These are phyloP conservation scores for Quadroppia sp. DNA, from an alignment of 2,888 invertebrate species.

Conservation along the genomic window DNA sequence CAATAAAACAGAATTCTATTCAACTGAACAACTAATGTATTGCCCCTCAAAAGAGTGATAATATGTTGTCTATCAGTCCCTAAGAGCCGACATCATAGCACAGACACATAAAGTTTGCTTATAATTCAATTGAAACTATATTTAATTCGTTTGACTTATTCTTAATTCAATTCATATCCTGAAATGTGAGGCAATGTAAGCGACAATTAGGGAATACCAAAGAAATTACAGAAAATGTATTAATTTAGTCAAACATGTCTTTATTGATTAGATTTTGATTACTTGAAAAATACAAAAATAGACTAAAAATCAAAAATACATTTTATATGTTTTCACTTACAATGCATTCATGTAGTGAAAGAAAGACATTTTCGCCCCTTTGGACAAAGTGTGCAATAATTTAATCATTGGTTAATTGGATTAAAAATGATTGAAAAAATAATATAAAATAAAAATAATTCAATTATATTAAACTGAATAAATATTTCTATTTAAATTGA, in stretches of 20 bases:
- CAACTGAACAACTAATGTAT: neutral
- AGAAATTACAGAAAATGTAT: too few relatives aligned
- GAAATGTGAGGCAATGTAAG: too few relatives aligned
- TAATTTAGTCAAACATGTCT: too few relatives aligned
- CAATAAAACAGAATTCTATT: neutral
- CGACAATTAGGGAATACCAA: too few relatives aligned
- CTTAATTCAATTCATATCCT: too few relatives aligned
- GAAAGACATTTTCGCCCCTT: conserved; percentile 7
- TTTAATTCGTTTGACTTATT: neutral
- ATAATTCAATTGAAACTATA: neutral
- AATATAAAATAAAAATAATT: neutral
- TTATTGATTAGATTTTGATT: neutral
- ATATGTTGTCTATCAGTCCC: neutral
- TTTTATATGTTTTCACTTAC: neutral
- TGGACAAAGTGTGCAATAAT: neutral
- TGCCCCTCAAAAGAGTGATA: neutral
- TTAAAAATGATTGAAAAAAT: neutral
- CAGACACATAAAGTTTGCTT: neutral
- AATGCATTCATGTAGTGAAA: neutral
- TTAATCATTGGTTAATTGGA: neutral
- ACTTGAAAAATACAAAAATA: too few relatives aligned
- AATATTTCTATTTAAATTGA: too few relatives aligned
- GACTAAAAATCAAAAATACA: neutral
- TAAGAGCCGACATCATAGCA: neutral
- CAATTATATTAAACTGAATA: too few relatives aligned